Base-by-base conservation (phyloP, 1,140 invertebrate species). In the Nylanderia fulva region DNA sequence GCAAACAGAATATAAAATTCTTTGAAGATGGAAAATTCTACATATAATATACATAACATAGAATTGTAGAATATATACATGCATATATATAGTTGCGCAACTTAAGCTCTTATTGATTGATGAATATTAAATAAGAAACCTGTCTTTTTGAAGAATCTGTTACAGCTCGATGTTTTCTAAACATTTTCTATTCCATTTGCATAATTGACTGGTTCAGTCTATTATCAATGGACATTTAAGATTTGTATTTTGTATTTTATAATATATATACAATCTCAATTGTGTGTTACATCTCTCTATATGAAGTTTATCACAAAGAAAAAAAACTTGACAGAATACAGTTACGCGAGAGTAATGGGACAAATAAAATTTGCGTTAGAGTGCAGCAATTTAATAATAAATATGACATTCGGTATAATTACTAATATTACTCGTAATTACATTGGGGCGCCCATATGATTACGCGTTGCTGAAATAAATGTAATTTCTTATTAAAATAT, bases 371-470 rank as follows among this genome's bases (percentile, higher is more conserved):
- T n/a, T 54, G n/a, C n/a, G 33, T 0, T 24, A 39, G n/a, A 21
- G n/a, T 2, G 29, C 9, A 11, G 56, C 21, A 29, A 75, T 27
- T 39, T 33, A 24, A 60, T 39, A 39, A 48, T 39, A 56, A 72
- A 72, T 56, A 21, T 52, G 27, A 33, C 18, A 24, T 9, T 36
- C 11, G 2, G 1, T 71, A 71, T 33, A 58, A 74, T 36, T 72
- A 56, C 21, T 27, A 11, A 54, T 15, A 54, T 36, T 72, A 54
- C 54, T 72, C 9, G 52, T 21, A 66, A 66, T 69, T 48, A 52
- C 24, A 48, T 63, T 48, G 7, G 21, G 29, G 1, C 8, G 27
- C 24, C 18, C 24, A 24, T n/a, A n/a, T 39, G 36, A 69, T 64
- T 13, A 42, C 11, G 7, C 11, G 48, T 15, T 39, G 27, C 56